phyloP scores from a whole-genome alignment of 1,140 invertebrate species.

The Drusus annulatus region DNA sequence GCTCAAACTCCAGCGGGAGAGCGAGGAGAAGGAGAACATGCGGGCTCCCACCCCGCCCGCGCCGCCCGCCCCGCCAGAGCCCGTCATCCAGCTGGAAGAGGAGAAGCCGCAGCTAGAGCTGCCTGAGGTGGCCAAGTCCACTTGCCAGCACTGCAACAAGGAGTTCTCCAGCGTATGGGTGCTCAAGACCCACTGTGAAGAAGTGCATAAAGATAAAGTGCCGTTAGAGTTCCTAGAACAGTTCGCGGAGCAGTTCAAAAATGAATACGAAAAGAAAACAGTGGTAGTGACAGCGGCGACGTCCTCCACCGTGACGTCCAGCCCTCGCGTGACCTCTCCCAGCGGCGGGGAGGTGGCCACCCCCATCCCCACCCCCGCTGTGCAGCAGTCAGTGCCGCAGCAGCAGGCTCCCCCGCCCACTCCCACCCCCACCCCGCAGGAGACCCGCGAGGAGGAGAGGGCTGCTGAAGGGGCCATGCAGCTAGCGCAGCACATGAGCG shows the following conservation, averaged over 20 bases:
- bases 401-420: conserved; percentile 34
- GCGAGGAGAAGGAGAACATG: conserved; percentile 66
- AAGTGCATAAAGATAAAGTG: conserved; percentile 93
- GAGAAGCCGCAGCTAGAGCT: conserved; percentile 74
- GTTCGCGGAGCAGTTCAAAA: conserved; percentile 92
- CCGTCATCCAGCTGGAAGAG: conserved; percentile 73
- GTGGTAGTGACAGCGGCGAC: conserved; percentile 79
- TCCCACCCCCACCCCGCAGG: conserved; percentile 48
- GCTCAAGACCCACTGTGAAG: conserved; percentile 95
- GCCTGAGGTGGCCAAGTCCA: conserved; percentile 83
- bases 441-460: conserved; percentile 62
- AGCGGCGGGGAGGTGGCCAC: conserved; percentile 59
- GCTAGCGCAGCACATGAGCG: conserved; percentile 84
- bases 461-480: conserved; percentile 66
- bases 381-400: conserved; percentile 5
- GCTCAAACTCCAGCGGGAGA: conserved; percentile 70
- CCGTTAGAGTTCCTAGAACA: conserved; percentile 91
- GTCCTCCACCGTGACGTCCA: conserved; percentile 69
- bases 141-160: conserved; percentile 93
- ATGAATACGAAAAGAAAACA: conserved; percentile 87
- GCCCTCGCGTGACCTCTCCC: conserved; percentile 74
- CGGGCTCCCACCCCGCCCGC: conserved; percentile 72
- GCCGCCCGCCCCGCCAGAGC: conserved; percentile 71
- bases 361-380: conserved; percentile 19
- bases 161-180: conserved; percentile 97